Evolutionary conservation across 2,113 vertebrate species (phyloP), one percentile per base, ranked within the genome.

Genomic region (Heterochromis multidens): DNA sequence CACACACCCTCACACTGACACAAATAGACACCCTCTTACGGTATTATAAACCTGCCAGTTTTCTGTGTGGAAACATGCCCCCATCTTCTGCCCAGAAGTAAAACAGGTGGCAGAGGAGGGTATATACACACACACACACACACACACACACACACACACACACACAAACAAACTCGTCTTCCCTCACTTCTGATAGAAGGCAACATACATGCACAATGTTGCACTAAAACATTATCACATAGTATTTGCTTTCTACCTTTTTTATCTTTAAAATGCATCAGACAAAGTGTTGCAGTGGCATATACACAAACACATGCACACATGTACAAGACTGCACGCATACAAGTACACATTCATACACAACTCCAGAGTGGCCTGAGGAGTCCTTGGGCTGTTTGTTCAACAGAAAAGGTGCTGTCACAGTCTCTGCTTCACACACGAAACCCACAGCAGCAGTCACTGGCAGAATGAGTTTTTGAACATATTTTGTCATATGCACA

Each of bases 81-180:
- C 61, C 2, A 8, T 82, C 57, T 67, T 83, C 49, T 85, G 61
- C 74, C 85, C 87, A 84, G 77, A 87, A 88, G 88, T 78, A 89
- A 92, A 93, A 92, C 93, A 95, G 93, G 95, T 95, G 93, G 91
- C 88, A 91, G 90, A 92, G 72, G 79, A 91, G 88, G 86, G 84
- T 88, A 85, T 54, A 79, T 72, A 90, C 67, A 87, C 77, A 86
- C 62, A 14, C 61, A n/a, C 31, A 4, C 29, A 14, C 56, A 7
- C 23, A 7, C 19, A 1, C n/a, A n/a, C n/a, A n/a, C n/a, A n/a
- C n/a, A n/a, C n/a, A n/a, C n/a, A n/a, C n/a, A n/a, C n/a, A n/a
- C 54, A 56, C 0, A 25, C 57, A 62, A n/a, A n/a, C n/a, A n/a
- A n/a, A 11, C 89, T 92, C 80, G 25, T 90, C 84, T 91, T 84